Evolutionary conservation across 2,113 vertebrate species (phyloP), one percentile per base, ranked within the genome.

Genomic region (Thalassoma bifasciatum): DNA sequence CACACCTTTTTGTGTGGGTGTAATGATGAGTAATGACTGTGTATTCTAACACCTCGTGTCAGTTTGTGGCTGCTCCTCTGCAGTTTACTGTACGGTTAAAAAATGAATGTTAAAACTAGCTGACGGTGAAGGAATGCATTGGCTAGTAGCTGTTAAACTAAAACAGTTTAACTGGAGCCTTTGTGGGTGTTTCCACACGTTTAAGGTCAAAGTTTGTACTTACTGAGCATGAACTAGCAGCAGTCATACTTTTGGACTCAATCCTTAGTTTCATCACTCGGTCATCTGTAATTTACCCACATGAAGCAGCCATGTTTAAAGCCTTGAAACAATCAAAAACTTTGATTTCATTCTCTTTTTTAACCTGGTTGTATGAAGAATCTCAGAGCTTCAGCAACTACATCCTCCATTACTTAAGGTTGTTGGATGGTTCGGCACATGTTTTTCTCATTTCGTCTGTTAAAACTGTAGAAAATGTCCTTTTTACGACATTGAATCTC

Each of bases 1-100:
- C 65, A 64, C 69, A 61, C 75, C 53, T 66, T 65, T 64, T 49
- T 56, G 50, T 67, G 77, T 74, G 60, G 74, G 77, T 81, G 80
- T 69, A 52, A 38, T 66, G 62, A 40, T 78, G 65, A 62, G 62
- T 54, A 58, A 63, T 30, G 17, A 66, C 68, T 30, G 16, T 65
- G 59, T 30, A 52, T 42, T 75, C 57, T 75, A 12, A 49, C 37
- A 64, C 51, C 16, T 38, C 22, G 12, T 53, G 12, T 16, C 54
- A 38, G 63, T 56, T 4, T 24, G 16, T 22, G 56, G 24, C 44
- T 24, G 19, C n/a, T 38, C 22, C 30, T 69, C 17, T 24, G 38
- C 49, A 37, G 26, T 57, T 42, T 47, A 37, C 34, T 40, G 47
- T 26, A 2, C 60, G 7, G 23, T 68, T 57, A 60, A 8, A 64